phyloP scores from a whole-genome alignment of 2,888 invertebrate species.

The Apodemia zela region DNA sequence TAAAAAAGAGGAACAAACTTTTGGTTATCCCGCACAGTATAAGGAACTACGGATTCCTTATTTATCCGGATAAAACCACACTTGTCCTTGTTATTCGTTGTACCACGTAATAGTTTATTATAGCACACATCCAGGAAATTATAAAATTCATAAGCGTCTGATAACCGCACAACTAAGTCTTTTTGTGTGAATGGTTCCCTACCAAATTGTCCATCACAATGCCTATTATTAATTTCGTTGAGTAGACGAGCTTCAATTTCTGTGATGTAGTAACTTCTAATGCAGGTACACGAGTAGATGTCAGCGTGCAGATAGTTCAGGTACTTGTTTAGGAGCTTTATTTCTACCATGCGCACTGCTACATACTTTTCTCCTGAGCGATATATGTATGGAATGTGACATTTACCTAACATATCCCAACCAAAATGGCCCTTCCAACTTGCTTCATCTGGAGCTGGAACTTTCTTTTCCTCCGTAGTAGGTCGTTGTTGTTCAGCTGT shows the following conservation, averaged over 20 bases:
- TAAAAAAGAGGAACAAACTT: slow-evolving; percentile 96
- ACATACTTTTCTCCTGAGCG: slow-evolving; percentile 92
- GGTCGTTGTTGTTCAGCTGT: slow-evolving; percentile 50
- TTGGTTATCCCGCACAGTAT: slow-evolving; percentile 89
- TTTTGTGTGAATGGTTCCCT: slow-evolving; percentile 92
- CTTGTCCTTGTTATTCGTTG: slow-evolving; percentile 86
- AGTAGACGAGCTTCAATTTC: slow-evolving; percentile 93
- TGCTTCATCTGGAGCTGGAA: slow-evolving; percentile 84
- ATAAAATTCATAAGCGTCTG: slow-evolving; percentile 94
- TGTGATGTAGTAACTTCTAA: slow-evolving; percentile 95
- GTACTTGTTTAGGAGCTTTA: slow-evolving; percentile 93
- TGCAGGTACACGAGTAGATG: slow-evolving; percentile 94
- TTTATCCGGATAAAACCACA: slow-evolving; percentile 96
- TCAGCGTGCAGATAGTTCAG: slow-evolving; percentile 93
- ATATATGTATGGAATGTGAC: slow-evolving; percentile 93
- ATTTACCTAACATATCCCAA: slow-evolving; percentile 93
- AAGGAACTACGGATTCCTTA: slow-evolving; percentile 95
- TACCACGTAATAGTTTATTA: slow-evolving; percentile 87
- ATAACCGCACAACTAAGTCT: slow-evolving; percentile 93
- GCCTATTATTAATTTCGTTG: slow-evolving; percentile 95
- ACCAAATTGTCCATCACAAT: slow-evolving; percentile 95
- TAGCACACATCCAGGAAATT: slow-evolving; percentile 94
- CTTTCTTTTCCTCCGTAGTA: slow-evolving; percentile 60
- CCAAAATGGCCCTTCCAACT: slow-evolving; percentile 92
- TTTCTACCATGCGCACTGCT: slow-evolving; percentile 96